phyloP scores from a whole-genome alignment of 2,797 vertebrate species.

The Poeciliopsis presidionis region DNA sequence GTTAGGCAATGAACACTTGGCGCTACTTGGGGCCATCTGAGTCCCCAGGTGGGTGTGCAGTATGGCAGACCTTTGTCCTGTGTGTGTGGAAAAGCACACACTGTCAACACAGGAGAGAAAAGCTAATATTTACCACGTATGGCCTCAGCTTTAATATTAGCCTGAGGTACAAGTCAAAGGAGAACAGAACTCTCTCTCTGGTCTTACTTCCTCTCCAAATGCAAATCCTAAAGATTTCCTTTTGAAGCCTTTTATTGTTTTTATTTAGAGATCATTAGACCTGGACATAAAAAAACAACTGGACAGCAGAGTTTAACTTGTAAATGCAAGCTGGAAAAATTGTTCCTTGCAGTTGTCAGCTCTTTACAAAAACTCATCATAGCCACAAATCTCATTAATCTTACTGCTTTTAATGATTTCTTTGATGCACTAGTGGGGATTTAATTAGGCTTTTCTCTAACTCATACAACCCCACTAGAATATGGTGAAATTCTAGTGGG shows the following conservation, averaged over 20 bases:
- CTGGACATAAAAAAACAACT: constrained; percentile 3
- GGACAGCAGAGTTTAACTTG: background rate
- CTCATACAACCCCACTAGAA: background rate
- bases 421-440: background rate
- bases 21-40: constrained; percentile 52
- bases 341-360: background rate
- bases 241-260: constrained; percentile 27
- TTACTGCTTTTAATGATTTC: background rate
- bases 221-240: constrained; percentile 34
- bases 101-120: constrained; percentile 81
- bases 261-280: constrained; percentile 30
- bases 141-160: constrained; percentile 81
- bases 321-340: background rate
- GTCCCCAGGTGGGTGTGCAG: constrained; percentile 74
- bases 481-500: background rate
- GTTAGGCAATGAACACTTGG: constrained; percentile 61
- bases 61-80: constrained; percentile 81
- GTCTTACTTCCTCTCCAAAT: constrained; percentile 43
- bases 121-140: constrained; percentile 85
- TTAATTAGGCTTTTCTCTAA: background rate
- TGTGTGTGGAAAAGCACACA: constrained; percentile 83
- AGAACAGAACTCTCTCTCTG: constrained; percentile 68
- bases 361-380: background rate
- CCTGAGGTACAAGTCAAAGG: constrained; percentile 64
- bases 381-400: background rate